These are phyloP conservation scores for Magallana nippona DNA, from an alignment of 2,888 invertebrate genomes.

Conservation along the genomic window DNA sequence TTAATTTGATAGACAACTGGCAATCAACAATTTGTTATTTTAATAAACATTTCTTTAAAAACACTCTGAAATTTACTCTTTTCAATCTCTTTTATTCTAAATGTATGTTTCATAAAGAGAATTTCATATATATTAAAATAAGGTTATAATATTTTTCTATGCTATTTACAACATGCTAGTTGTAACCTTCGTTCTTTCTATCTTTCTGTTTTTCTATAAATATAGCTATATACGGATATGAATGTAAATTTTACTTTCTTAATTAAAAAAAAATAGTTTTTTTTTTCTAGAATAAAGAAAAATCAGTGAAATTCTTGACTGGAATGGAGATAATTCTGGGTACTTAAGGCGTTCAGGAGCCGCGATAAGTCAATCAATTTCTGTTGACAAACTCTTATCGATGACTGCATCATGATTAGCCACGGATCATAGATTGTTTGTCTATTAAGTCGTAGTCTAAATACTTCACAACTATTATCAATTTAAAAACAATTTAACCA, in stretches of 20 bases:
- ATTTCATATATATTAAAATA: too few species aligned
- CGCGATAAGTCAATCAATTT: constrained; percentile 1
- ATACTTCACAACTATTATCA: constrained; percentile 49
- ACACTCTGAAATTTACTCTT: too few species aligned
- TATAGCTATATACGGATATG: too few species aligned
- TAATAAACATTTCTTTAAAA: not conserved
- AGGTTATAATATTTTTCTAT: too few species aligned
- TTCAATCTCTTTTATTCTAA: too few species aligned
- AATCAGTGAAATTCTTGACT: not conserved
- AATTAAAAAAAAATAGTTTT: too few species aligned
- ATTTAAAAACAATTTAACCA: constrained; percentile 30
- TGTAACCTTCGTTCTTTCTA: too few species aligned
- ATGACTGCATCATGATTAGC: constrained; percentile 6
- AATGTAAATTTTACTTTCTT: too few species aligned
- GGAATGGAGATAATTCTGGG: not conserved
- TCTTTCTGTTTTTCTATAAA: too few species aligned
- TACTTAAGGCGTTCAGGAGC: not conserved
- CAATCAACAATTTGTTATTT: not conserved
- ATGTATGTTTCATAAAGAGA: too few species aligned
- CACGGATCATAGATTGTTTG: constrained; percentile 38
- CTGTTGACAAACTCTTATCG: constrained; percentile 28
- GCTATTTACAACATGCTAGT: too few species aligned
- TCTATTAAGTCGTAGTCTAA: constrained; percentile 47
- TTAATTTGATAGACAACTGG: not conserved
- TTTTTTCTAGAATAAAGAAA: not conserved